phyloP scores from a whole-genome alignment of 2,797 vertebrate species.

The Darevskia nairensis region DNA sequence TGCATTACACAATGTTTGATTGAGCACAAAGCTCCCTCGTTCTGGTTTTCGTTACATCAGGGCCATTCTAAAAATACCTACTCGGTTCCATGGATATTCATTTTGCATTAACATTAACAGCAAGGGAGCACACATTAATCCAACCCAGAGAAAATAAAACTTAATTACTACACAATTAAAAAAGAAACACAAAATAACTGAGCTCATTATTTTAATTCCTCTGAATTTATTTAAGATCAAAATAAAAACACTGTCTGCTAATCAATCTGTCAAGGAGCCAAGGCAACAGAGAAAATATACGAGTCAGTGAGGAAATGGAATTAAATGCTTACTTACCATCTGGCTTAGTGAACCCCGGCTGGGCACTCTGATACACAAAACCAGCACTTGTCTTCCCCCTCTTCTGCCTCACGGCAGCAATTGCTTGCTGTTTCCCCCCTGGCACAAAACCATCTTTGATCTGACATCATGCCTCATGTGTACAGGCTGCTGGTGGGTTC shows the following conservation, averaged over 20 bases:
- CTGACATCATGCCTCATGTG: background rate
- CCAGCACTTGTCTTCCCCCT: background rate
- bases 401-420: background rate
- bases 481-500: background rate
- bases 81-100: slow-evolving; percentile 17
- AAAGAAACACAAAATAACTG: slow-evolving; percentile 19
- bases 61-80: slow-evolving; percentile 28
- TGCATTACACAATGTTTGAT: background rate
- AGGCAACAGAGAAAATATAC: slow-evolving; percentile 13
- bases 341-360: background rate
- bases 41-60: background rate
- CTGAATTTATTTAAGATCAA: slow-evolving; percentile 33
- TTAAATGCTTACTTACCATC: slow-evolving; percentile 30
- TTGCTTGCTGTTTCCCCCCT: background rate
- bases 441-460: background rate
- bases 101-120: slow-evolving; percentile 38
- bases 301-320: slow-evolving; percentile 19
- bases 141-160: slow-evolving; percentile 33
- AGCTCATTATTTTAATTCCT: slow-evolving; percentile 33
- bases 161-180: slow-evolving; percentile 49
- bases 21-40: background rate
- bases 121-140: slow-evolving; percentile 21
- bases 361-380: background rate
- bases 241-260: slow-evolving; percentile 32
- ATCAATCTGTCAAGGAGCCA: slow-evolving; percentile 24